phyloP scores from a whole-genome alignment of 2,888 invertebrate species.

The Lasius fuliginosus region DNA sequence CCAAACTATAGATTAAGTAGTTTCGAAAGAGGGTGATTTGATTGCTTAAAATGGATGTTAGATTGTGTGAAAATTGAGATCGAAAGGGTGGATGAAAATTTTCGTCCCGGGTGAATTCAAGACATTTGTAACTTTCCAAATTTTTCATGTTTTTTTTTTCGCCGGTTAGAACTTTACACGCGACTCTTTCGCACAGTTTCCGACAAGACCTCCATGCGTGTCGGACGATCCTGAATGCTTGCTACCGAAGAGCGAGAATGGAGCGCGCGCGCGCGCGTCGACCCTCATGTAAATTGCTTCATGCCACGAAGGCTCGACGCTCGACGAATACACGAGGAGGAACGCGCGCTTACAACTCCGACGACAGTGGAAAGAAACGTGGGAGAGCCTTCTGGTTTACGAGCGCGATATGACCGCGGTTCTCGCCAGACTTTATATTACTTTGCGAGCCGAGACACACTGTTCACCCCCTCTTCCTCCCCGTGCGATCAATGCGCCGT shows the following conservation, averaged over 20 bases:
- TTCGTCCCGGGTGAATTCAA: conserved; percentile 36
- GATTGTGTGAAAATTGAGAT: not conserved
- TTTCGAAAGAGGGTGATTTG: not conserved
- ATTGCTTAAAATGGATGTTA: not conserved
- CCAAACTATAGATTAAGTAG: not conserved
- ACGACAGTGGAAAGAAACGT: conserved; percentile 65
- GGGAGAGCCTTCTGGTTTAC: conserved; percentile 80
- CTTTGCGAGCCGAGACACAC: conserved; percentile 69
- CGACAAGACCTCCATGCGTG: conserved; percentile 56
- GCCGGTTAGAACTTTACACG: not conserved
- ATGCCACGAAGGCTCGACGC: conserved; percentile 71
- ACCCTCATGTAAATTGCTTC: conserved; percentile 81
- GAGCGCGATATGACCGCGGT: conserved; percentile 81
- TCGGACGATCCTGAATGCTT: conserved; percentile 59
- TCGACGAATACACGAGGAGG: conserved; percentile 65
- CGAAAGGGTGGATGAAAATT: not conserved
- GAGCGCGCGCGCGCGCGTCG: conserved; percentile 65
- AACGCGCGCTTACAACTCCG: conserved; percentile 74
- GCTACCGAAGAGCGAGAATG: conserved; percentile 52
- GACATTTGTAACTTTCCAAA: conserved; percentile 58
- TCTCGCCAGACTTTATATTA: conserved; percentile 81
- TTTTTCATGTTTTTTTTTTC: too few species aligned
- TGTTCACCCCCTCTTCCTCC: not conserved
- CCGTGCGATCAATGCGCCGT: conserved; percentile 64
- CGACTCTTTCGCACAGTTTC: conserved; percentile 48